Evolutionary conservation across 2,797 vertebrate species (phyloP), one percentile per base, ranked within the genome.

Genomic region (Sphaeramia orbicularis): DNA sequence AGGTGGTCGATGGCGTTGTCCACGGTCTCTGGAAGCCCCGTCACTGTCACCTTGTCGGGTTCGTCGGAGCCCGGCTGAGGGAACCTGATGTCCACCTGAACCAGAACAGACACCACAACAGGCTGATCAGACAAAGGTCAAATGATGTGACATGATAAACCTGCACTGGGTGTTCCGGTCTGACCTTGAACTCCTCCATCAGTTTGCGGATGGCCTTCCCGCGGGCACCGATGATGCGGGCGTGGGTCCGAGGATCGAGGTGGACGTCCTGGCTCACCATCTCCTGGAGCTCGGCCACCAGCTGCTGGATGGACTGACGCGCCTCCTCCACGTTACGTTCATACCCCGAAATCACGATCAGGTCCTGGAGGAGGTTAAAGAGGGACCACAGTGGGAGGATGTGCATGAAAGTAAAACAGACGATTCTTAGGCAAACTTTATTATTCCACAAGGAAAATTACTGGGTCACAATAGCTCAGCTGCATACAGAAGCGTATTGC

Each of bases 181-280:
- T 12, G 0, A 93, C 94, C 91, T 94, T 95, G 65, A 95, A 95
- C 86, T 95, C 94, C 42, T 94, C 93, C 94, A 95, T 95, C 73
- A 95, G 89, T 82, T 93, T 95, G 64, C 94, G 93, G 69, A 95
- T 89, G 68, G 91, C 90, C 71, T 95, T 95, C 14, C 94, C 93
- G 0, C 92, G 90, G 15, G 92, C 92, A 7, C 95, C 94, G 7
- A 94, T 95, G 83, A 95, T 93, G 82, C 94, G 95, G 4, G 93
- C 92, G 58, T 93, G 93, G 41, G 95, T 94, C 51, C 87, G 80
- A 0, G 90, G 92, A 90, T 95, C 94, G 69, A 96, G 80, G 44
- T 80, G 86, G 1, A 94, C 86, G 2, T 95, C 92, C 11, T 91
- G 91, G 75, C 93, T 95, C 78, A 96, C 91, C 92, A 92, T 94